Evolutionary conservation across 2,113 vertebrate genomes (phyloP), one percentile per base, ranked within the genome.

Genomic region (Halcyon malimbica): DNA sequence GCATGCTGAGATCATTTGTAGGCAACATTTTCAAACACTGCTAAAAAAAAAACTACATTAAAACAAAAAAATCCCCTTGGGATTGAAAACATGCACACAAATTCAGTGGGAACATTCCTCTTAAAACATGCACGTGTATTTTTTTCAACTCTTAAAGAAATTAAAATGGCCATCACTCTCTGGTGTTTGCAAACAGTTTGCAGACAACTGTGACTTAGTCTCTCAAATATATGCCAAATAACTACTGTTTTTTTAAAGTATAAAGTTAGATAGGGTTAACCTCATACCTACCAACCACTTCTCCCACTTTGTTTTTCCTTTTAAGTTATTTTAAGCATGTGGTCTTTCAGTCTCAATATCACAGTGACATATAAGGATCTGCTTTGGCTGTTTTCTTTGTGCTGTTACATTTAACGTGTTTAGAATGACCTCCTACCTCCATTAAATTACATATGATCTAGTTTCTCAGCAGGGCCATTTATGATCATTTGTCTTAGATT

Each of bases 381-480:
- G 68, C 77, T 70, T 65, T 78, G 28, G 37, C 56, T 91, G 17
- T 65, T 74, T 87, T 67, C 39, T 83, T 79, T 83, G 29, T 67
- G 33, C 16, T 41, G 35, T 65, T 79, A 7, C 2, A 80, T 86
- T 80, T 88, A n/a, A 76, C 37, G 57, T 54, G 26, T 64, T 64
- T 65, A 59, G 57, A 93, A 90, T 73, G 89, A 93, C 85, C 88
- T 92, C 88, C 48, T 84, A 73, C 63, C 41, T 88, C 94, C 54
- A 90, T 76, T 92, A 74, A 85, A 82, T 94, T 91, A 85, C 71
- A 57, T 17, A 67, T 87, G 83, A 86, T 88, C 63, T 80, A 56
- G 50, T 80, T 95, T 90, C 90, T 88, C 83, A 87, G 86, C 63
- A 69, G 59, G 50, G 79, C 59, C 59, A 83, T 94, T 96, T 90